Evolutionary conservation across 2,113 vertebrate species (phyloP).

Genomic region (Phalacrocorax aristotelis): DNA sequence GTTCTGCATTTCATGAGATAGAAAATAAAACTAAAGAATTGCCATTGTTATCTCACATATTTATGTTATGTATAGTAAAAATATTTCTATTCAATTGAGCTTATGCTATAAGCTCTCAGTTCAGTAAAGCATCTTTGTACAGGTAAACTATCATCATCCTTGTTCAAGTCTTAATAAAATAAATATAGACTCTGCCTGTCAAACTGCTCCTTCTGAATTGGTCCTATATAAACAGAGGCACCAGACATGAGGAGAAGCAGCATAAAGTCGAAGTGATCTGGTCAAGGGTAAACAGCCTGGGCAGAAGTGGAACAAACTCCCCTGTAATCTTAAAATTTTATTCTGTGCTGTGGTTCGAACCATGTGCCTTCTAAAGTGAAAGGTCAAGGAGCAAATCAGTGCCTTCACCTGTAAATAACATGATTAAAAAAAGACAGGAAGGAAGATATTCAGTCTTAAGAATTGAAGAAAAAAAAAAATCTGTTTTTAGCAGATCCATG

Average conservation of each 20-base stretch:
- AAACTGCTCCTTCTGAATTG: neutral
- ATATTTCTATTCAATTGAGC: neutral
- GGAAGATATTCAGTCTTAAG: neutral
- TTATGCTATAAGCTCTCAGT: neutral
- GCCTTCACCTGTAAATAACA: neutral
- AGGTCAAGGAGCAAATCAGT: neutral
- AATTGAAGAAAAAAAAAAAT: neutral
- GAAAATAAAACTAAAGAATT: neutral
- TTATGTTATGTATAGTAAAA: neutral
- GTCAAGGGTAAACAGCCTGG: neutral
- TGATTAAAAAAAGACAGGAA: neutral
- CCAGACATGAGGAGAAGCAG: neutral
- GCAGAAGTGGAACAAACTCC: neutral
- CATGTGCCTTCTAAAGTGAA: neutral
- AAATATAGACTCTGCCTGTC: neutral
- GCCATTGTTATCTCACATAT: accelerated
- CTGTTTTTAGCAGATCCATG: neutral
- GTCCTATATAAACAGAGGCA: neutral
- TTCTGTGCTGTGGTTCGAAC: neutral
- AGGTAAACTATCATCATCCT: neutral
- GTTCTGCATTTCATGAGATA: neutral
- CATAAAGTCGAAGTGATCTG: neutral
- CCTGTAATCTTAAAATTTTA: neutral
- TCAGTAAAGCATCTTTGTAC: neutral
- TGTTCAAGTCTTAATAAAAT: neutral